Evolutionary conservation across 2,113 vertebrate genomes (phyloP), one percentile per base, ranked within the genome.

Genomic region (Perca fluviatilis): DNA sequence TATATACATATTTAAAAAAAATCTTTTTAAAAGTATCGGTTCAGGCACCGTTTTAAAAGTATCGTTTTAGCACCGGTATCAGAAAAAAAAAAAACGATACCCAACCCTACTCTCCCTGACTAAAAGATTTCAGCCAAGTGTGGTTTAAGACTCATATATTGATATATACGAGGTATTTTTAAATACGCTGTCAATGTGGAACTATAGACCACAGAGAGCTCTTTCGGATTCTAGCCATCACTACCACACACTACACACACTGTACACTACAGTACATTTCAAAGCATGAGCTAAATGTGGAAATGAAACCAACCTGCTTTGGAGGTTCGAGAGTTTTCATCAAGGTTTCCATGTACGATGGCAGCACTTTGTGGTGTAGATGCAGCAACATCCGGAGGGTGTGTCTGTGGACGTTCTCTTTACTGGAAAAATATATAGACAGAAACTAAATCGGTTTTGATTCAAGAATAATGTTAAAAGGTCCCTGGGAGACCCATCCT

Each of bases 351-450:
- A 99, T 77, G 66, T 91, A 95, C 11, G 96, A 85, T 0, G 97
- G 96, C 0, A 96, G 92, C 86, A 99, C 95, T 75, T 99, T 98
- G 87, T 96, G 96, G 80, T 99, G 97, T 12, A 99, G 95, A 82
- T 99, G 98, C 64, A 99, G 94, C 73, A 99, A 87, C 73, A 99
- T 94, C 7, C 98, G 95, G 2, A 99, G 96, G 2, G 95, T 86
- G 3, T 99, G 98, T 51, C 98, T 95, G 62, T 99, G 98, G 9
- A 99, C 97, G 0, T 98, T 99, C 92, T 99, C 98, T 92, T 99
- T 99, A 89, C 98, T 99, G 95, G 10, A 12, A 82, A 92, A 19
- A 71, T 0, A 65, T 72, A 74, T 3, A 80, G 19, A 69, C n/a
- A 74, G 2, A 76, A 33, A 74, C 8, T 72, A 16, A 43, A 30